Base-by-base conservation (phyloP, 2,113 vertebrate species). In the Phocoena sinus region DNA sequence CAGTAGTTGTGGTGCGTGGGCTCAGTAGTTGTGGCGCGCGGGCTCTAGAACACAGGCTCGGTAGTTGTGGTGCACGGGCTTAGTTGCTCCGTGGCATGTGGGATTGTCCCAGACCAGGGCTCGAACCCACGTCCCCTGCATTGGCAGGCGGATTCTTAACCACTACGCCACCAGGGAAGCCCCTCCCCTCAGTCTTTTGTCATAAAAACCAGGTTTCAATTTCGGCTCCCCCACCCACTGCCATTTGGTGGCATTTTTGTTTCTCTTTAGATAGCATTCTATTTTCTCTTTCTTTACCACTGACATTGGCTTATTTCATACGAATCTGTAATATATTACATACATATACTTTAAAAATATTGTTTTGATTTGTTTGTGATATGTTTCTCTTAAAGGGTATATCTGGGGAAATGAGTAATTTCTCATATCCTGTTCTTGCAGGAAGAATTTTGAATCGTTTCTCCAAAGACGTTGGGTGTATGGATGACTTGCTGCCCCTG, bases 371-470 rank as follows among this genome's bases (percentile, higher is more conserved):
- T 97, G 94, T 96, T 93, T 23, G 41, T 31, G 74, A 94, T 58
- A 96, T 87, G 36, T 95, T 95, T 83, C 83, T 73, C 92, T 94
- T 82, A 15, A 82, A 94, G 90, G 70, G 60, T 33, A 70, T 96
- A 2, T 89, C 84, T 95, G 84, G 96, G 87, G 92, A 97, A 94
- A 97, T 96, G 96, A 95, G 20, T 96, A 98, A 97, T 98, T 94
- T 91, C 74, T 98, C 84, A 23, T 89, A 96, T 96, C 50, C 70
- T 98, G 5, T 98, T 97, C 97, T 97, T 98, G 0, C 96, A 99
- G 99, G 99, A 98, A 99, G 99, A 98, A 99, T 99, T 98, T 98
- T 99, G 97, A 99, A 99, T 98, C 99, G 99, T 98, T 99, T 99
- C 98, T 99, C 99, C 95, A 99, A 99, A 98, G 99, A 99, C 98